Percentiles rank a stretch among this genome's conserved stretches.
Conservation (phyloP, 2,113 vertebrate species). For the Rhinolophus ferrumequinum region DNA sequence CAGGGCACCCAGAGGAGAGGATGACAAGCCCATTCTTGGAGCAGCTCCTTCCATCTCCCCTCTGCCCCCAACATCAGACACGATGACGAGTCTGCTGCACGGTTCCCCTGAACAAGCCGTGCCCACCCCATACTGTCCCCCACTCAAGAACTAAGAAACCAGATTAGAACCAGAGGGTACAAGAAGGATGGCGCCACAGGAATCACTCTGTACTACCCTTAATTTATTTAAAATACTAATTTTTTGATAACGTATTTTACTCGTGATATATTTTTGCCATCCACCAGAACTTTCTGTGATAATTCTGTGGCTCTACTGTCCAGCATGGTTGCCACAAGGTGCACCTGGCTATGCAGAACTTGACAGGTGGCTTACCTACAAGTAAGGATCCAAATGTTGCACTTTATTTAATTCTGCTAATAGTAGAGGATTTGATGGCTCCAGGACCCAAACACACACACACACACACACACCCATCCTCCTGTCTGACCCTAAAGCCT, state of each 20-base stretch:
- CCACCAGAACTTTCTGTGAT: fast-evolving
- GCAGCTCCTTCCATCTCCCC: not conserved
- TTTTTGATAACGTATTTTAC: not conserved
- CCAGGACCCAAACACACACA: not conserved
- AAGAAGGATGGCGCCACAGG: fast-evolving
- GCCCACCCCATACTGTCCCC: not conserved
- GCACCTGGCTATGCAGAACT: fast-evolving
- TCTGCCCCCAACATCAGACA: fast-evolving
- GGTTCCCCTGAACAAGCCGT: fast-evolving
- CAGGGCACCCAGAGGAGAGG: too few relatives aligned
- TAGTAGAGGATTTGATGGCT: not conserved
- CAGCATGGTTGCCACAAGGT: fast-evolving
- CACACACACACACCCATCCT: not conserved
- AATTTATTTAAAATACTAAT: not conserved
- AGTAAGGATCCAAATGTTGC: not conserved
- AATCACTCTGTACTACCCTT: not conserved
- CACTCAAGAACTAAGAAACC: not conserved
- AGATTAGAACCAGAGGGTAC: not conserved
- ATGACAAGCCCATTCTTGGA: fast-evolving
- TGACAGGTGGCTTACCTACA: not conserved
- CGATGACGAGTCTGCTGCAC: fast-evolving
- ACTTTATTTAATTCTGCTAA: not conserved
- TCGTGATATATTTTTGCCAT: too few relatives aligned
- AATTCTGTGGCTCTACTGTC: fast-evolving
- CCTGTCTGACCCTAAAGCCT: not conserved